A percentile compares a stretch with the other conserved stretches of the same genome.
Conservation (phyloP, 2,888 invertebrate species). For the Ectemnius continuus region DNA sequence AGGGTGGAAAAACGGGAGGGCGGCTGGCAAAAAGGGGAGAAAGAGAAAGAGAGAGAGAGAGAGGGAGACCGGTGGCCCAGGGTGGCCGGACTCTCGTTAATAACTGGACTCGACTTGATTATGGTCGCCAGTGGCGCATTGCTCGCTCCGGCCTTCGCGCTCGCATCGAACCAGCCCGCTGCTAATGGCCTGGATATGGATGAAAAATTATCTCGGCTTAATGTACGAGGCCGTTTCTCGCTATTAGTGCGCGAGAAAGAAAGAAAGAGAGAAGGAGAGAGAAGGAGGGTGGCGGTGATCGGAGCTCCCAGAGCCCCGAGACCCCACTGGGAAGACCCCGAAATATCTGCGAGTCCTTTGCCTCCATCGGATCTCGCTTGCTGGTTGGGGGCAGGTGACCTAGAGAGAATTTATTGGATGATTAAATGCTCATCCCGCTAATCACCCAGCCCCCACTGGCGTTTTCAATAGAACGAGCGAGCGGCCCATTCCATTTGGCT, state of each 20-base stretch:
- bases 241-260: conserved; percentile 39
- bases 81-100: conserved; percentile 54
- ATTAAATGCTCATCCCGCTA: conserved; percentile 51
- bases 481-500: conserved; percentile 44
- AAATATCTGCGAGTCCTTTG: conserved; percentile 2
- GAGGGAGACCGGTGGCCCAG: conserved; percentile 32
- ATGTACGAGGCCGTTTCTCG: conserved; percentile 56
- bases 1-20: conserved; percentile 9
- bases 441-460: conserved; percentile 33
- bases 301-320: conserved; percentile 30
- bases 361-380: not conserved
- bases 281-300: not conserved
- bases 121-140: conserved; percentile 60
- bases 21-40: conserved; percentile 26
- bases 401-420: conserved; percentile 44
- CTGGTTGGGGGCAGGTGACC: not conserved
- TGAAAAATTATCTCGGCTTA: conserved; percentile 65
- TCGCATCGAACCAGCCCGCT: conserved; percentile 57
- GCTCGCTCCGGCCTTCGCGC: conserved; percentile 47
- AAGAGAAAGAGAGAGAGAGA: conserved; percentile 28
- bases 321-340: conserved; percentile 32
- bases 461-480: conserved; percentile 48
- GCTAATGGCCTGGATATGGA: conserved; percentile 65
- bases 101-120: conserved; percentile 65
- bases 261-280: not conserved